phyloP scores from a whole-genome alignment of 2,888 invertebrate genomes.

The Trichacis sp. region DNA sequence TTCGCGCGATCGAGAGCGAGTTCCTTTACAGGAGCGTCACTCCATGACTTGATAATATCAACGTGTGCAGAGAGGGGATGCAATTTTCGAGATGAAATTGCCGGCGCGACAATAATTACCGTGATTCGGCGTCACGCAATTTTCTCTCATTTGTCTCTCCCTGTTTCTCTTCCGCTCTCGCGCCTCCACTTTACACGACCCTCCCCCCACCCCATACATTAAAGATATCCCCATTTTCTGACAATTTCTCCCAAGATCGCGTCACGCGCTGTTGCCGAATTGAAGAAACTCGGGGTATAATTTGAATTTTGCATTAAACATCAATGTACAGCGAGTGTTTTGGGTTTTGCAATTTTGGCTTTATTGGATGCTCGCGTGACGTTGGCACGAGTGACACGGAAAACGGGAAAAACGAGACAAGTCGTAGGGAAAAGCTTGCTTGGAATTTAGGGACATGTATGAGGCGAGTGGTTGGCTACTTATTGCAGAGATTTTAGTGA shows the following conservation, averaged over 20 bases:
- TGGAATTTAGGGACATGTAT: too few species aligned
- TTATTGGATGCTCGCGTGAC: slow-evolving; percentile 54
- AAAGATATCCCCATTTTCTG: slow-evolving; percentile 55
- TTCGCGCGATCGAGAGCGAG: background rate
- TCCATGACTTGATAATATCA: background rate
- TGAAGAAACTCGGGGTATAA: slow-evolving; percentile 41
- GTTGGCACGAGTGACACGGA: slow-evolving; percentile 5
- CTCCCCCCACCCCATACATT: slow-evolving; percentile 55
- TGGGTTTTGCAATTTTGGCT: slow-evolving; percentile 58
- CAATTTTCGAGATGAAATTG: slow-evolving; percentile 24
- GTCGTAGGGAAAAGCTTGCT: too few species aligned
- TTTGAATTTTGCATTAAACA: slow-evolving; percentile 68
- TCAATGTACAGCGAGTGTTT: slow-evolving; percentile 54
- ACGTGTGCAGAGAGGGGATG: slow-evolving; percentile 7
- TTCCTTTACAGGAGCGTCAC: too few species aligned
- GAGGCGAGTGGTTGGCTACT: too few species aligned
- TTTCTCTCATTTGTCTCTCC: slow-evolving; percentile 21
- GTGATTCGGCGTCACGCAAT: slow-evolving; percentile 33
- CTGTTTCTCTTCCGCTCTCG: slow-evolving; percentile 6
- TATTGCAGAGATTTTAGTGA: too few species aligned
- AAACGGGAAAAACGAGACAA: background rate
- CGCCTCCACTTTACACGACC: background rate
- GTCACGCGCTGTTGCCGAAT: slow-evolving; percentile 56
- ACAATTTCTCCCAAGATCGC: slow-evolving; percentile 63
- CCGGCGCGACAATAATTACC: slow-evolving; percentile 34